Conservation (phyloP, 2,797 vertebrate species). For the Crypturellus tataupa region DNA sequence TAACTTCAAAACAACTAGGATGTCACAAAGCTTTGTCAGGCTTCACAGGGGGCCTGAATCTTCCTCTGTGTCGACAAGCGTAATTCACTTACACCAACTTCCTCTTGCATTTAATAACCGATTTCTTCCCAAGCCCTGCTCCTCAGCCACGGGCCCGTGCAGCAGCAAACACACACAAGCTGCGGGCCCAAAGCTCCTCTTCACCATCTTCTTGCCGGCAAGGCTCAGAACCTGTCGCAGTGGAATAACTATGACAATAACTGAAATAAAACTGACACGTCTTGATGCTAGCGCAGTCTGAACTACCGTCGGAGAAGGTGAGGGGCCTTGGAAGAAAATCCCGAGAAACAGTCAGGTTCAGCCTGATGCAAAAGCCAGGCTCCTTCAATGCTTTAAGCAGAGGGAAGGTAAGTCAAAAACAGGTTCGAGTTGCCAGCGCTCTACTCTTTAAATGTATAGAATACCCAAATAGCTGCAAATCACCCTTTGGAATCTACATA, state of each 20-base stretch:
- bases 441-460: not conserved
- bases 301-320: not conserved
- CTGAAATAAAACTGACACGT: slow-evolving; percentile 24
- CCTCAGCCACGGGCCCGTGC: not conserved
- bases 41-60: not conserved
- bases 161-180: not conserved
- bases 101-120: not conserved
- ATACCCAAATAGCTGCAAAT: not conserved
- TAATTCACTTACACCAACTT: not conserved
- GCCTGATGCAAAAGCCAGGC: not conserved
- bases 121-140: not conserved
- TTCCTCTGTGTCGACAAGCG: not conserved
- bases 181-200: not conserved
- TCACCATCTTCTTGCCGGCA: not conserved
- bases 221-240: slow-evolving; percentile 1
- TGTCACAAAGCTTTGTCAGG: not conserved
- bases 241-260: slow-evolving; percentile 9
- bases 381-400: not conserved
- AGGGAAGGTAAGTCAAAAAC: not conserved
- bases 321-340: not conserved
- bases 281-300: not conserved
- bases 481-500: not conserved
- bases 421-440: not conserved
- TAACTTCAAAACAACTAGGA: not conserved
- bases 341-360: not conserved